Evolutionary conservation across 30 jellyfish, hydroid and myxozoan species (phyloP).

Genomic region (Aurelia aurita): DNA sequence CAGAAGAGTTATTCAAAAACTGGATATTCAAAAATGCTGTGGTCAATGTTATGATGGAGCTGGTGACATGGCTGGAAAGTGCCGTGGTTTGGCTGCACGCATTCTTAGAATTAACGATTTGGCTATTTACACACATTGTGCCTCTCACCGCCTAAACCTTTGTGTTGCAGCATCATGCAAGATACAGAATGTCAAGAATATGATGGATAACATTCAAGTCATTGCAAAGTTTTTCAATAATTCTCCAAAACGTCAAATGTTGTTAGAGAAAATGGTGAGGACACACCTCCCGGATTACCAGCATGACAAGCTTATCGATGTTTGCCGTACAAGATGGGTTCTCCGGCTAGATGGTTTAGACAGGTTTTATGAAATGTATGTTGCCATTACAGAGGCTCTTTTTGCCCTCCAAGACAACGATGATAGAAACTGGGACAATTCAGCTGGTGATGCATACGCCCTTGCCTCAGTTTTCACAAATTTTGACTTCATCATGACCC

Average conservation of each 20-base stretch:
- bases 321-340: conserved; percentile 10
- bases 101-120: not conserved
- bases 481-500: conserved; percentile 29
- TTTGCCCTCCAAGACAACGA: conserved; percentile 11
- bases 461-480: conserved; percentile 4
- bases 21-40: conserved; percentile 13
- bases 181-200: no score
- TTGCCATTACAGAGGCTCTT: conserved; percentile 19
- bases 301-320: not conserved
- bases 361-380: not conserved
- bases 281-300: conserved; percentile 9
- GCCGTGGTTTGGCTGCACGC: conserved; percentile 22
- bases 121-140: no score
- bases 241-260: conserved; percentile 32
- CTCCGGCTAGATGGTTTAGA: conserved; percentile 1
- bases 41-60: conserved; percentile 38
- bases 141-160: no score
- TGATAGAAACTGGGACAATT: not conserved
- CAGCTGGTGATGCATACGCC: conserved; percentile 34
- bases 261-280: conserved; percentile 17
- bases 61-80: conserved; percentile 31
- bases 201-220: no score
- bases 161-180: no score
- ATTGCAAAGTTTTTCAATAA: conserved; percentile 20
- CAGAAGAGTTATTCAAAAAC: conserved; percentile 7